Percentiles rank a stretch among this genome's conserved stretches.
Evolutionary conservation across 2,797 vertebrate genomes (phyloP).

Genomic region (Choloepus didactylus): DNA sequence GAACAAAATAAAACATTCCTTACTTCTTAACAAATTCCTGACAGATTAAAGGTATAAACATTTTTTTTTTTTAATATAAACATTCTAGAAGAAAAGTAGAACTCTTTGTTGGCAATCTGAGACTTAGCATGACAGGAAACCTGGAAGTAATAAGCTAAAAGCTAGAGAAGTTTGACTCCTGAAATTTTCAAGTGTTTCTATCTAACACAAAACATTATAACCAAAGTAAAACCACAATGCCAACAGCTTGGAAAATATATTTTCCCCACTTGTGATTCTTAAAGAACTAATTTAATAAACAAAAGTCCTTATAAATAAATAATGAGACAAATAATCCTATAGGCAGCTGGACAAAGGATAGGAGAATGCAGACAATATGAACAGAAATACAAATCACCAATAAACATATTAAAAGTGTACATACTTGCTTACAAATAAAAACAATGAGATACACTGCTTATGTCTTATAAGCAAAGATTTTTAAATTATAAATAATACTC

Average conservation of each 20-base stretch:
- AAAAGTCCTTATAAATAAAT: neutral
- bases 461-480: slow-evolving; percentile 19
- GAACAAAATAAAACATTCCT: neutral
- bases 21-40: slow-evolving; percentile 24
- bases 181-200: neutral
- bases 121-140: neutral
- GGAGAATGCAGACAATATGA: neutral
- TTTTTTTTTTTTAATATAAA: neutral
- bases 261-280: neutral
- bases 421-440: neutral
- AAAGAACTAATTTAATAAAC: neutral
- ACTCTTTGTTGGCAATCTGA: neutral
- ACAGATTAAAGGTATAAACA: neutral
- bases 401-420: neutral
- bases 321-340: neutral
- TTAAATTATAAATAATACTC: neutral
- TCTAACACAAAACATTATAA: slow-evolving; percentile 23
- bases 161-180: neutral
- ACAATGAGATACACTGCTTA: neutral
- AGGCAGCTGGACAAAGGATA: neutral
- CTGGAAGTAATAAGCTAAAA: slow-evolving; percentile 5
- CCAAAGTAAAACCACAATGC: neutral
- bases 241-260: neutral
- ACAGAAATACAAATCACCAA: neutral
- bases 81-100: neutral